phyloP scores from a whole-genome alignment of 2,797 vertebrate species.

The Amniataba percoides region DNA sequence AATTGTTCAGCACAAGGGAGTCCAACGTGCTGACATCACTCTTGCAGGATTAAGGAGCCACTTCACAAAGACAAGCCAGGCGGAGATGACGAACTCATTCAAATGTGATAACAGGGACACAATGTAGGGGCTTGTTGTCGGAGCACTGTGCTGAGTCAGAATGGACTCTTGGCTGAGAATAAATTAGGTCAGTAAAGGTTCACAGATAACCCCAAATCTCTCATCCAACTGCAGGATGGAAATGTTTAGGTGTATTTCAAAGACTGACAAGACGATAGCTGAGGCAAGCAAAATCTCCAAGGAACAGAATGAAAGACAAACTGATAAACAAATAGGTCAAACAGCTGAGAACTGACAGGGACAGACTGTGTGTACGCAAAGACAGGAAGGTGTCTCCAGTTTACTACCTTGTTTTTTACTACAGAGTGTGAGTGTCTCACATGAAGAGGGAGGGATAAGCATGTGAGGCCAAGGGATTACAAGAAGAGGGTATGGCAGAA shows the following conservation, averaged over 20 bases:
- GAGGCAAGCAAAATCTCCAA: conserved; percentile 3
- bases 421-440: conserved; percentile 58
- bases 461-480: conserved; percentile 41
- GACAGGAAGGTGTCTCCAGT: conserved; percentile 40
- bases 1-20: conserved; percentile 17
- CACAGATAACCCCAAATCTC: conserved; percentile 15
- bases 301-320: conserved; percentile 15
- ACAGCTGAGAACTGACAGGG: conserved; percentile 3
- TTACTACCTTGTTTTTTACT: conserved; percentile 61
- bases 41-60: conserved; percentile 38
- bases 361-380: conserved; percentile 14
- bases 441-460: conserved; percentile 46
- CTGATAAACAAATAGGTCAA: conserved; percentile 1
- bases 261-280: conserved; percentile 1
- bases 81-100: conserved; percentile 40
- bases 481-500: conserved; percentile 16
- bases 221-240: neutral
- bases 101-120: conserved; percentile 39
- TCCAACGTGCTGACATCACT: conserved; percentile 33
- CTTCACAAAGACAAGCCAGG: conserved; percentile 39
- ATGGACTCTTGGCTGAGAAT: conserved; percentile 26
- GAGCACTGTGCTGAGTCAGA: conserved; percentile 36
- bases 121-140: conserved; percentile 35
- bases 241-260: neutral
- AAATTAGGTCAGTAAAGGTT: conserved; percentile 30